phyloP scores from a whole-genome alignment of 2,888 invertebrate species.

The Sinelater perroti region DNA sequence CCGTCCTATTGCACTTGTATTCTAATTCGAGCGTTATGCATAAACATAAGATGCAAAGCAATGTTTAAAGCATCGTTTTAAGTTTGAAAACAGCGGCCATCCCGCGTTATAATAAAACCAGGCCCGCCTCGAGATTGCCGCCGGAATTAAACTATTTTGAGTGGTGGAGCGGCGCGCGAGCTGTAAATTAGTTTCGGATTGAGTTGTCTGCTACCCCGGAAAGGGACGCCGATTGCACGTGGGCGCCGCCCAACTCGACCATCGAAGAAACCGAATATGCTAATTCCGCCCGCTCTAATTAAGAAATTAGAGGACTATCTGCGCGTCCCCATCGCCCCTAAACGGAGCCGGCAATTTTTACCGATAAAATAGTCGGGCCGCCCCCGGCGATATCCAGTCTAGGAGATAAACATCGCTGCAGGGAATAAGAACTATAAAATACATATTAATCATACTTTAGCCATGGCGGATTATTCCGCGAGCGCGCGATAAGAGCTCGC shows the following conservation, averaged over 20 bases:
- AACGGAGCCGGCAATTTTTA: conserved; percentile 25
- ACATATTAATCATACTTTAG: conserved; percentile 56
- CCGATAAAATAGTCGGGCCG: conserved; percentile 21
- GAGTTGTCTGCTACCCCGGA: conserved; percentile 7
- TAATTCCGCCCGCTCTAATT: conserved; percentile 36
- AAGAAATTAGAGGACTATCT: conserved; percentile 43
- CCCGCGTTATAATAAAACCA: conserved; percentile 5
- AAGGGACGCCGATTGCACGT: conserved; percentile 6
- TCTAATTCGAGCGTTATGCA: conserved; percentile 44
- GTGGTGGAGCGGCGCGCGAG: not conserved
- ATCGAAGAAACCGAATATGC: conserved; percentile 43
- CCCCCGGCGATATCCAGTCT: conserved; percentile 13
- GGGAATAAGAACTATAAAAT: conserved; percentile 47
- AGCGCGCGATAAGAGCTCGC: conserved; percentile 52
- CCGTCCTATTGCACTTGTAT: conserved; percentile 46
- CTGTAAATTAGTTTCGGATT: conserved; percentile 7
- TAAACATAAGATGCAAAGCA: conserved; percentile 42
- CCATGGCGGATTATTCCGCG: conserved; percentile 53
- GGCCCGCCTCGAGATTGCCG: not conserved
- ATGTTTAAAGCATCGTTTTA: conserved; percentile 14
- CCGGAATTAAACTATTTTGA: not conserved
- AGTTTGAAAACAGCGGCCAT: conserved; percentile 2
- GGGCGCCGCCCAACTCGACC: conserved; percentile 20
- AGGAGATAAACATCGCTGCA: conserved; percentile 28
- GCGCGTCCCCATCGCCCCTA: conserved; percentile 24